Evolutionary conservation across 2,113 vertebrate species (phyloP), one percentile per base, ranked within the genome.

Genomic region (Vulpes vulpes): DNA sequence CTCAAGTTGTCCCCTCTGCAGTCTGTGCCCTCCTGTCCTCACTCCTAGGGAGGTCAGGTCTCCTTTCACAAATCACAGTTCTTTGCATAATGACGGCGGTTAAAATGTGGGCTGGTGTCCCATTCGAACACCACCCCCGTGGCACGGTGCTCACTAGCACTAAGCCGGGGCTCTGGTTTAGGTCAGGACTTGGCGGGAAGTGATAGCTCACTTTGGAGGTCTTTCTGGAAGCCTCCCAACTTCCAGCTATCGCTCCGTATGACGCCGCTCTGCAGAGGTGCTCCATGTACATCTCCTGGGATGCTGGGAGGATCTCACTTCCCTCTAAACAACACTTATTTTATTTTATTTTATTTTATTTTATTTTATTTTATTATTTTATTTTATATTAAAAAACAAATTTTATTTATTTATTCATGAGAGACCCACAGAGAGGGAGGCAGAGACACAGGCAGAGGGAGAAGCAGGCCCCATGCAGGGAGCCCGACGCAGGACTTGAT

Each of bases 1-100:
- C 43, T 64, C 16, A 51, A n/a, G 11, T 64, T 0, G 0, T 2
- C 14, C 30, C 11, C 11, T 59, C 15, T 10, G 1, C 2, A 1
- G 10, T 32, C 43, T 19, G 16, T 65, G 32, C 22, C n/a, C 19
- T 23, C 38, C 69, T 43, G n/a, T 73, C 71, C 74, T 79, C 83
- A 69, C 23, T 60, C 23, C 23, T 27, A 69, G 69, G 57, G 38
- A 91, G 55, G 32, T 59, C 55, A n/a, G 20, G 20, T 80, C 51
- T 91, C 20, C 71, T 53, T 55, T 32, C 62, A 71, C 0, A 30
- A 30, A n/a, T 51, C 11, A 10, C 78, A 43, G 51, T 71, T 94
- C 51, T 22, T 16, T 25, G 73, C 19, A 25, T 49, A 57, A 65
- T 71, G 14, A 84, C 71, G 65, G 76, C 20, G 12, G 32, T 38